Conservation (phyloP, 2,113 vertebrate species). For the Microtus pennsylvanicus region DNA sequence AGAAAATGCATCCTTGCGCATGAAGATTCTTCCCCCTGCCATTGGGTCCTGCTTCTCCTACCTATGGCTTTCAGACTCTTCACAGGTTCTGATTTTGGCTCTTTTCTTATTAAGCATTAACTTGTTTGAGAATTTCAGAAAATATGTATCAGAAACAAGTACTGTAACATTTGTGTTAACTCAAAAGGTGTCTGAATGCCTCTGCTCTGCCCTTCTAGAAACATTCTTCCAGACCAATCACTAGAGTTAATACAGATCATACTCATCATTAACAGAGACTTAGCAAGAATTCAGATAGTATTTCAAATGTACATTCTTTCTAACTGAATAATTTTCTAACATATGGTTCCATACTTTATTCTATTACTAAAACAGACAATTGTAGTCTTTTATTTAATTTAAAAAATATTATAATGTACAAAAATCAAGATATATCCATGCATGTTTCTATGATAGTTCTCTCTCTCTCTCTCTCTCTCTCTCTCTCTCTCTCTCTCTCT, state of each 20-base stretch:
- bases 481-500: background rate
- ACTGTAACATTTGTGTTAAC: background rate
- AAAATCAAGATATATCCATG: background rate
- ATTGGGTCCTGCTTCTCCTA: background rate
- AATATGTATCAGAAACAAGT: slow-evolving; percentile 47
- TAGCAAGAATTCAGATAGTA: background rate
- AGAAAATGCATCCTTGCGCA: background rate
- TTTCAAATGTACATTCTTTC: slow-evolving; percentile 13
- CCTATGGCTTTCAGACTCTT: background rate
- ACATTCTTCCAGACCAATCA: background rate
- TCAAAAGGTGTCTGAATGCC: background rate
- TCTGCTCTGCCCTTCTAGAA: background rate
- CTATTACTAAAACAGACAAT: background rate
- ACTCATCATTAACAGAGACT: background rate
- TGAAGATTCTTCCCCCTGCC: background rate
- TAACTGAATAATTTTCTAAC: slow-evolving; percentile 11
- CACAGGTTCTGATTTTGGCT: too few species aligned
- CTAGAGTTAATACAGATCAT: background rate
- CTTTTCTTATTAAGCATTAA: too few species aligned
- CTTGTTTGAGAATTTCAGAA: slow-evolving; percentile 25
- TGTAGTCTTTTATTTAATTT: background rate
- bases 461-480: too few species aligned
- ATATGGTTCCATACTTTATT: background rate
- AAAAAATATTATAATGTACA: background rate
- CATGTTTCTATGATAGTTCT: background rate